phyloP scores from a whole-genome alignment of 2,888 invertebrate species.

The Eristalis intricaria region DNA sequence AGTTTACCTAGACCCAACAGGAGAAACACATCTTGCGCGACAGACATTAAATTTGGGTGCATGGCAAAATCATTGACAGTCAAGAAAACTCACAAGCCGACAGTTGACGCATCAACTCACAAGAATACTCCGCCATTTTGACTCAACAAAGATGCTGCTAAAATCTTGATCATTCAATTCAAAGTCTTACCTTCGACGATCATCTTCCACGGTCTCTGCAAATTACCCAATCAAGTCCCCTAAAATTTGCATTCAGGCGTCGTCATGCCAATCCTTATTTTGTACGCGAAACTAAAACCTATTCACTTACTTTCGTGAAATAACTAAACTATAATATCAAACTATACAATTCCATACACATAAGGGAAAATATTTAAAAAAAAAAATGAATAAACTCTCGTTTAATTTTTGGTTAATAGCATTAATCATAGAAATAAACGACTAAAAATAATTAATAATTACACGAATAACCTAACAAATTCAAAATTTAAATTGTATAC shows the following conservation, averaged over 20 bases:
- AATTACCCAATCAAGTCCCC: background rate
- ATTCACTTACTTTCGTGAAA: background rate
- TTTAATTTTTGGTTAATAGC: conserved; percentile 50
- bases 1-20: too few relatives aligned
- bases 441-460: background rate
- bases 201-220: background rate
- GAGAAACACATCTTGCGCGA: too few relatives aligned
- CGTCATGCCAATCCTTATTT: background rate
- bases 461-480: background rate
- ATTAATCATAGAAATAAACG: background rate
- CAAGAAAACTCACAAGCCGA: too few relatives aligned
- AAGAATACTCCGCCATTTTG: too few relatives aligned
- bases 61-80: too few relatives aligned
- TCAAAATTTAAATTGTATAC: conserved; percentile 10
- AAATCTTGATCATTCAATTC: background rate
- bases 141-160: background rate
- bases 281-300: background rate
- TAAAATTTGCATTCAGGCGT: background rate
- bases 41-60: too few relatives aligned
- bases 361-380: too few relatives aligned
- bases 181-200: background rate
- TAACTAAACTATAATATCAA: background rate
- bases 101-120: background rate
- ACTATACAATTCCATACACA: background rate
- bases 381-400: background rate